Evolutionary conservation across 2,888 invertebrate genomes (phyloP).

Genomic region (Phyllotreta cruciferae): DNA sequence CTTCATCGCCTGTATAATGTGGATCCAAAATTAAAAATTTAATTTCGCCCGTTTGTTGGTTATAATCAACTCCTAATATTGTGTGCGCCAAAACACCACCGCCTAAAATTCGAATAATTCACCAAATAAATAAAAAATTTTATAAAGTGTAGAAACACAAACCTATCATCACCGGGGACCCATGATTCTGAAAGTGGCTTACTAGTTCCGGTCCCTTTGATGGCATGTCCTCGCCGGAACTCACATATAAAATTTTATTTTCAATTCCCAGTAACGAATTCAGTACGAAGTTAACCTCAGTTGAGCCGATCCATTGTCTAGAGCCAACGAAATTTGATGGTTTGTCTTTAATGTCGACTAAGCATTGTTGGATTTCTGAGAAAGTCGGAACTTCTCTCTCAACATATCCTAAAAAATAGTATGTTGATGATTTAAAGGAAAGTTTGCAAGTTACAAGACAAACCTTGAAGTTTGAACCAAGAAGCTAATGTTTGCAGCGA

Average conservation of each 20-base stretch:
- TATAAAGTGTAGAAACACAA: slow-evolving; percentile 32
- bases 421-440: slow-evolving; percentile 58
- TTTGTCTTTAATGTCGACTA: slow-evolving; percentile 95
- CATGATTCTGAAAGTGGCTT: slow-evolving; percentile 90
- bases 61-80: slow-evolving; percentile 92
- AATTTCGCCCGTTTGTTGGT: slow-evolving; percentile 78
- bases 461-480: slow-evolving; percentile 85
- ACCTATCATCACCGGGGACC: slow-evolving; percentile 99
- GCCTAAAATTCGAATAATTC: slow-evolving; percentile 63
- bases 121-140: slow-evolving; percentile 10
- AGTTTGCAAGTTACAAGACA: not conserved
- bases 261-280: slow-evolving; percentile 80
- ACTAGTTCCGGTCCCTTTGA: slow-evolving; percentile 81
- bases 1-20: slow-evolving; percentile 93
- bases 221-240: slow-evolving; percentile 83
- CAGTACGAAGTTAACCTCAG: slow-evolving; percentile 93
- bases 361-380: slow-evolving; percentile 88
- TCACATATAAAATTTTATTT: slow-evolving; percentile 83
- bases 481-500: slow-evolving; percentile 96
- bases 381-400: slow-evolving; percentile 80
- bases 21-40: slow-evolving; percentile 97
- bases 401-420: slow-evolving; percentile 69
- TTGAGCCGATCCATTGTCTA: slow-evolving; percentile 97
- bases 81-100: slow-evolving; percentile 98
- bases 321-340: slow-evolving; percentile 85